These are phyloP conservation scores for Ectobius pallidus DNA, from an alignment of 2,888 invertebrate species.

Conservation along the genomic window DNA sequence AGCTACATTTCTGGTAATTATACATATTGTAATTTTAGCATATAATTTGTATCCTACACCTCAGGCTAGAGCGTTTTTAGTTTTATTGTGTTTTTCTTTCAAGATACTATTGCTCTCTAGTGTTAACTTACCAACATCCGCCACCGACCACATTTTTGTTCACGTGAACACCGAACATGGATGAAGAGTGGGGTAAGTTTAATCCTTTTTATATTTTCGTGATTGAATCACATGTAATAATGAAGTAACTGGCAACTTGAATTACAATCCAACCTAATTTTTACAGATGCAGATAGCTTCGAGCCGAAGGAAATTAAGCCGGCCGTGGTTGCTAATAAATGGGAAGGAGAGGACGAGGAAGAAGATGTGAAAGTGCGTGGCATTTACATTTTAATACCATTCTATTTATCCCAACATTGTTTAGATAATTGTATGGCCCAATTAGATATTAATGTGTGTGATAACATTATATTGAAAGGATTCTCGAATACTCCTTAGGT, in stretches of 20 bases:
- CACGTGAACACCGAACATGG: slow-evolving; percentile 57
- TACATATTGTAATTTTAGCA: background rate
- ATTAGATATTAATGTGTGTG: background rate
- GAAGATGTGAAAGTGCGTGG: slow-evolving; percentile 78
- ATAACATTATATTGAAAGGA: too few relatives aligned
- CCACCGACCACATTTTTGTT: slow-evolving; percentile 33
- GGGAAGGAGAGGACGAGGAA: slow-evolving; percentile 90
- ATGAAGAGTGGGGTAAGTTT: slow-evolving; percentile 73
- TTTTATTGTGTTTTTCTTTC: background rate
- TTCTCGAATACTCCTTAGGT: too few relatives aligned
- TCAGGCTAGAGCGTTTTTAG: background rate
- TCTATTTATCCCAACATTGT: background rate
- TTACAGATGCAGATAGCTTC: slow-evolving; percentile 75
- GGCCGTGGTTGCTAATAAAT: slow-evolving; percentile 67
- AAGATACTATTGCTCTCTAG: slow-evolving; percentile 37
- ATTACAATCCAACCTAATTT: slow-evolving; percentile 4
- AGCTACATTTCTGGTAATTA: slow-evolving; percentile 8
- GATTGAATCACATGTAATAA: background rate
- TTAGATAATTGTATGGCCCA: background rate
- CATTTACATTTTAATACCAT: slow-evolving; percentile 8
- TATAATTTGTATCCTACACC: background rate
- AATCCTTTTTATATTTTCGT: background rate
- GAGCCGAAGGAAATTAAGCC: slow-evolving; percentile 68
- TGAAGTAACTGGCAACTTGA: background rate
- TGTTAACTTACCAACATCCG: slow-evolving; percentile 26